These are phyloP conservation scores for Drosophila mauritiana DNA, from an alignment of 1,140 invertebrate species.

Conservation along the genomic window DNA sequence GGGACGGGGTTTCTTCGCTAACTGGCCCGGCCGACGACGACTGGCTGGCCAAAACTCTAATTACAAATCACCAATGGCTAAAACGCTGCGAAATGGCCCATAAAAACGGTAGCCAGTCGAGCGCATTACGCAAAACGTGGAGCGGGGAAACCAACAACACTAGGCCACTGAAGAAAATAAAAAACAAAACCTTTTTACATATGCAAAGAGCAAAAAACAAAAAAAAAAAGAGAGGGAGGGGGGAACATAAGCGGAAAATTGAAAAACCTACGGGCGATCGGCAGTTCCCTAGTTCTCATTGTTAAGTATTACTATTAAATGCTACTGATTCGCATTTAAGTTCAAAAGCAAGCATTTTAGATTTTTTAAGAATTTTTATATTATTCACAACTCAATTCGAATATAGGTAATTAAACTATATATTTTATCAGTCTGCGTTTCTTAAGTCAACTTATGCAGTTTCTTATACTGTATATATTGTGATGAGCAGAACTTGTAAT, in stretches of 20 bases:
- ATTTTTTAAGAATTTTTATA: too few species aligned
- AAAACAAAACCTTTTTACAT: constrained; percentile 5
- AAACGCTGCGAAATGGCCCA: constrained; percentile 71
- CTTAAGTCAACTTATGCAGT: too few species aligned
- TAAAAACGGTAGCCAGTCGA: constrained; percentile 71
- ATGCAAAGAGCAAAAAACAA: neutral
- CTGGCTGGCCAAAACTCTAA: constrained; percentile 56
- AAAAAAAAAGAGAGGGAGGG: neutral
- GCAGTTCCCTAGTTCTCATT: constrained; percentile 6
- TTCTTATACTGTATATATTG: too few species aligned
- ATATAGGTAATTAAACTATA: too few species aligned
- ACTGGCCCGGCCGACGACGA: constrained; percentile 12
- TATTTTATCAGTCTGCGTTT: too few species aligned
- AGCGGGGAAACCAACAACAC: neutral
- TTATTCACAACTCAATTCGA: too few species aligned
- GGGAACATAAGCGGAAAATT: constrained; percentile 67
- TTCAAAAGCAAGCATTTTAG: too few species aligned
- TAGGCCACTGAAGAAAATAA: constrained; percentile 20
- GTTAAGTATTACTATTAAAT: neutral
- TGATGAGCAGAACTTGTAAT: too few species aligned
- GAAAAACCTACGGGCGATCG: constrained; percentile 60
- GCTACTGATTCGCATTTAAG: neutral
- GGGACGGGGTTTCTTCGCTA: neutral
- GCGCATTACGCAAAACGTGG: constrained; percentile 76
- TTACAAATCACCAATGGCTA: constrained; percentile 81